Base-by-base conservation (phyloP, 2,113 vertebrate species). In the Tragulus kanchil region DNA sequence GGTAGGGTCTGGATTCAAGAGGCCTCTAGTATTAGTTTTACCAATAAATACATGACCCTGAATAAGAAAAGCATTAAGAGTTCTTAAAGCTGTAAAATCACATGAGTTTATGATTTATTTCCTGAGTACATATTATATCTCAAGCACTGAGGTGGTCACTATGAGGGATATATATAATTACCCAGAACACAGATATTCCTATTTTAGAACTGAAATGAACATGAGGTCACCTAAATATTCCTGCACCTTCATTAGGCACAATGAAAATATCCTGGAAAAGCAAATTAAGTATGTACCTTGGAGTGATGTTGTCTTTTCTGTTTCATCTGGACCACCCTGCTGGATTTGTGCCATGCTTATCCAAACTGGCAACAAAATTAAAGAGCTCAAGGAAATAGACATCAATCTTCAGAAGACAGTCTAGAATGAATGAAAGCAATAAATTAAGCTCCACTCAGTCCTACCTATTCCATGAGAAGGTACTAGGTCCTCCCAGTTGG, bases 281-380 rank as follows among this genome's bases (percentile, higher is more conserved):
- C 92, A 97, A 98, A 97, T 97, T 94, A 95, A 36, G 96, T 83
- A 88, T 97, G 95, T 98, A 99, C 99, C 99, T 99, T 99, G 99
- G 92, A 99, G 98, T 73, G 99, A 99, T 96, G 99, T 99, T 3
- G 99, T 99, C 98, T 99, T 99, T 98, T 99, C 99, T 98, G 99
- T 99, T 98, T 99, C 99, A 96, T 99, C 99, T 89, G 99, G 99
- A 90, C 99, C 99, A 98, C 99, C 99, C 97, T 98, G 98, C 85
- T 98, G 99, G 75, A 99, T 98, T 91, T 99, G 99, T 97, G 99
- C 99, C 99, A 99, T 99, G 96, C 81, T 98, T 98, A 99, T 98
- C 98, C 98, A 99, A 98, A 99, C 48, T 97, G 98, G 97, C 94
- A 98, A 99, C 79, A 99, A 98, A 98, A 98, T 97, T 96, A 98